Percentiles rank a stretch among this genome's conserved stretches.
Evolutionary conservation across 2,797 vertebrate genomes (phyloP).

Genomic region (Protonibea diacanthus): DNA sequence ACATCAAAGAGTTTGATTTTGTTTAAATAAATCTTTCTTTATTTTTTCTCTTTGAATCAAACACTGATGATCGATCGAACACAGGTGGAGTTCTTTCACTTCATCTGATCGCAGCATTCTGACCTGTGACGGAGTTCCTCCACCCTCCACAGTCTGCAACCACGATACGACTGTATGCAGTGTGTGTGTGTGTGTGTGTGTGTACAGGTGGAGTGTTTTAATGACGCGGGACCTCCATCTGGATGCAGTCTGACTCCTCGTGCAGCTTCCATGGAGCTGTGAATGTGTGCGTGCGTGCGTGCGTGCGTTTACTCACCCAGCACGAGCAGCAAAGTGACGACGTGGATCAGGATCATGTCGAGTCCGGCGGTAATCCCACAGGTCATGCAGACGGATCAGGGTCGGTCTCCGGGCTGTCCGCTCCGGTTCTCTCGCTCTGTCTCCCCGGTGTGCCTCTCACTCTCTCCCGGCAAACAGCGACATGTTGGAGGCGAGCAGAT

Average conservation of each 20-base stretch:
- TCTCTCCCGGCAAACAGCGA: slow-evolving; percentile 25
- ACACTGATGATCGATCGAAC: no score
- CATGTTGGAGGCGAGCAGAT: slow-evolving; percentile 49
- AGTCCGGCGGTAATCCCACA: slow-evolving; percentile 57
- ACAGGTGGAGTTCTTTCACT: no score
- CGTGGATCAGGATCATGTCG: slow-evolving; percentile 67
- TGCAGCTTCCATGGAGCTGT: neutral
- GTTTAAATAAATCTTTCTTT: no score
- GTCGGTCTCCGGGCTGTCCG: slow-evolving; percentile 29
- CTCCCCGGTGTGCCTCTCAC: slow-evolving; percentile 38
- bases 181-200: neutral
- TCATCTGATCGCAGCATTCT: no score
- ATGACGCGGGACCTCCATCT: no score
- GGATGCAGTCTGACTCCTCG: no score
- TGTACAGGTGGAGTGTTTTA: neutral
- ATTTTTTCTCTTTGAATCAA: no score
- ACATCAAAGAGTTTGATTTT: no score
- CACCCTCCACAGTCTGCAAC: no score
- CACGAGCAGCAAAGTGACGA: slow-evolving; percentile 67
- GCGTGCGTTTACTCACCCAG: slow-evolving; percentile 67
- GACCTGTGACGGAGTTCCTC: no score
- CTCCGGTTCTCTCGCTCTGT: slow-evolving; percentile 7
- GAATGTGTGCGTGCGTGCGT: neutral
- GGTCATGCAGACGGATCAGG: slow-evolving; percentile 33
- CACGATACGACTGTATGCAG: no score